These are phyloP conservation scores for Microtus ochrogaster DNA, from an alignment of 2,113 vertebrate species.

Conservation along the genomic window DNA sequence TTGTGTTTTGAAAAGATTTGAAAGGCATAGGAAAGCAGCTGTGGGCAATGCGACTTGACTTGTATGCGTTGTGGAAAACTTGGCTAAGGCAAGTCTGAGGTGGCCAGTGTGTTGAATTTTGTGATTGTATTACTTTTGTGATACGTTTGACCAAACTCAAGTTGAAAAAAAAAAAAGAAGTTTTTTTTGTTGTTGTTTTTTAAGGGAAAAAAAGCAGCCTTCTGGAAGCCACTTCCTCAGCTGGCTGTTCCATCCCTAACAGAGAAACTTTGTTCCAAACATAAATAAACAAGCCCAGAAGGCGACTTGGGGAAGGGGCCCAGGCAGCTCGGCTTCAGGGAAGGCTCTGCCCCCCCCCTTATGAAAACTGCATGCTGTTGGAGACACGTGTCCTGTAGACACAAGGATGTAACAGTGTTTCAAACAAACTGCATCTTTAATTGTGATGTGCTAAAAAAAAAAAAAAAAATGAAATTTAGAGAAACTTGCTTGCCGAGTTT, in stretches of 20 bases:
- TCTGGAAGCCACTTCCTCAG: constrained; percentile 82
- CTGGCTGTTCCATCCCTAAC: constrained; percentile 80
- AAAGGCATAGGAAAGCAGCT: background rate
- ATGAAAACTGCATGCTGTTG: background rate
- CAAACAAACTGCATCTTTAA: background rate
- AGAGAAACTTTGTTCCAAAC: constrained; percentile 85
- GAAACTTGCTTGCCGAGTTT: background rate
- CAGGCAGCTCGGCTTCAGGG: constrained; percentile 68
- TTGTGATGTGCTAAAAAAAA: background rate
- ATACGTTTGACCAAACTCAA: constrained; percentile 63
- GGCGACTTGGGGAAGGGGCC: constrained; percentile 80
- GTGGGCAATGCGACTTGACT: background rate
- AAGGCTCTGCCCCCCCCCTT: constrained; percentile 55
- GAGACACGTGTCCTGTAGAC: background rate
- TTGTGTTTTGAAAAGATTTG: constrained; percentile 46
- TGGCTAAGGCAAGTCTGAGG: background rate
- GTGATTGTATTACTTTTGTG: constrained; percentile 59
- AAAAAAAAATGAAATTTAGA: background rate
- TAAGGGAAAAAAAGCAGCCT: constrained; percentile 62
- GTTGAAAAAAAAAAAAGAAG: background rate
- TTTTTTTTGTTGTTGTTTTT: background rate
- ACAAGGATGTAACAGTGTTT: background rate
- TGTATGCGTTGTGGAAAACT: background rate
- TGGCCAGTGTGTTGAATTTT: constrained; percentile 4
- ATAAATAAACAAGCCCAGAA: constrained; percentile 88